Evolutionary conservation across 92 coral and sea anemone genomes (phyloP).

Genomic region (Meandrina meandrites): DNA sequence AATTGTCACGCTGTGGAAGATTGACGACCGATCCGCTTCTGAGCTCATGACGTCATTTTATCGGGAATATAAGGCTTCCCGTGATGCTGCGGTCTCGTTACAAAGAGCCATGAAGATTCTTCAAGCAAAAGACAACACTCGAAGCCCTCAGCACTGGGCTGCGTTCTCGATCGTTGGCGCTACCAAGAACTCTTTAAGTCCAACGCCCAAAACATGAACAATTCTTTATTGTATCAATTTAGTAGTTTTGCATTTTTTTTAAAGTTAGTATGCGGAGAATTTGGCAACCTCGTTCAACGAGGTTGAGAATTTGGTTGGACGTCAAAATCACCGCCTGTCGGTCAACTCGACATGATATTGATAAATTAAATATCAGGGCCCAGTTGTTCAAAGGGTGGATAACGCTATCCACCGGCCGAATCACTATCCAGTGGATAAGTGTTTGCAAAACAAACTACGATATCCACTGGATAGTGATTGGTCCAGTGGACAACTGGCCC

Average conservation of each 20-base stretch:
- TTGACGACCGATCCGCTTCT: slow-evolving; percentile 49
- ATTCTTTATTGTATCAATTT: too few relatives aligned
- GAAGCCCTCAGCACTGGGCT: slow-evolving; percentile 66
- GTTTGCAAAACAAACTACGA: too few relatives aligned
- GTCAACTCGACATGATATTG: neutral
- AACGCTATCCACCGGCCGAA: too few relatives aligned
- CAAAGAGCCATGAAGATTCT: slow-evolving; percentile 61
- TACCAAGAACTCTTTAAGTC: neutral
- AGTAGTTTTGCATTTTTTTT: too few relatives aligned
- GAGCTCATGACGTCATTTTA: slow-evolving; percentile 55
- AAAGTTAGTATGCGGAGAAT: too few relatives aligned
- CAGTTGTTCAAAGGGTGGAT: too few relatives aligned
- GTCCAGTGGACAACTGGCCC: too few relatives aligned
- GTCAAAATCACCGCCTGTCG: neutral
- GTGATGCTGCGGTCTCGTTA: slow-evolving; percentile 63
- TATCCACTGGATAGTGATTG: too few relatives aligned
- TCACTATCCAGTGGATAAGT: too few relatives aligned
- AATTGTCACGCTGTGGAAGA: slow-evolving; percentile 71
- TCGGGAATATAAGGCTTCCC: slow-evolving; percentile 57
- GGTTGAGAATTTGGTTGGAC: neutral
- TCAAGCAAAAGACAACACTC: slow-evolving; percentile 28
- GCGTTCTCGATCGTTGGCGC: slow-evolving; percentile 68
- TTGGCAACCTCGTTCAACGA: too few relatives aligned
- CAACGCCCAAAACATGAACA: neutral
- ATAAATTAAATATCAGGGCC: too few relatives aligned